phyloP scores from a whole-genome alignment of 2,113 vertebrate genomes.

The Laterallus jamaicensis region DNA sequence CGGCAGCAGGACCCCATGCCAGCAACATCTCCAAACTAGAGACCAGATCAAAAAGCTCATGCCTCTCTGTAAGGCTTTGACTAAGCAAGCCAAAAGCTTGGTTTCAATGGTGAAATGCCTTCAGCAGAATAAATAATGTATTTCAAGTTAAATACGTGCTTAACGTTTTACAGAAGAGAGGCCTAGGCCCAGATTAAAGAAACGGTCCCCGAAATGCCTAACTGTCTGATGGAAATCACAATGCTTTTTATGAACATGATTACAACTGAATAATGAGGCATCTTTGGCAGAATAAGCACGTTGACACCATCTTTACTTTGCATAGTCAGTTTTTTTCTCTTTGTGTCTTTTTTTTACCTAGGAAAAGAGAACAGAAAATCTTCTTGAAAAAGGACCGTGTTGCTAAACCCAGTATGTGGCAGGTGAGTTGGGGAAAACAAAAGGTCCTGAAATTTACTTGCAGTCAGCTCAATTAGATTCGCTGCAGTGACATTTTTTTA shows the following conservation, averaged over 20 bases:
- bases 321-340: neutral
- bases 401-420: neutral
- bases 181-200: neutral
- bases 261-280: neutral
- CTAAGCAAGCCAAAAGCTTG: neutral
- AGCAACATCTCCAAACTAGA: neutral
- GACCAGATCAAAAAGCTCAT: neutral
- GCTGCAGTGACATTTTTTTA: neutral
- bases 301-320: neutral
- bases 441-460: neutral
- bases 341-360: neutral
- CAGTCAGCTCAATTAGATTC: neutral
- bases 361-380: constrained; percentile 18
- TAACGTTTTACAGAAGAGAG: neutral
- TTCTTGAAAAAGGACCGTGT: neutral
- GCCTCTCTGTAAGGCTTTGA: neutral
- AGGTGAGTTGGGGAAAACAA: neutral
- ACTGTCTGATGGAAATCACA: neutral
- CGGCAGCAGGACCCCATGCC: neutral
- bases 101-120: neutral
- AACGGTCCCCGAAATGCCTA: neutral
- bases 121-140: constrained; percentile 26
- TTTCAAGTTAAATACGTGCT: neutral
- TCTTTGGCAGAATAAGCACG: neutral
- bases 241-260: neutral